Percentiles rank a stretch among this genome's conserved stretches.
These are phyloP conservation scores for Equus przewalskii DNA, from an alignment of 2,113 vertebrate genomes.

Conservation along the genomic window DNA sequence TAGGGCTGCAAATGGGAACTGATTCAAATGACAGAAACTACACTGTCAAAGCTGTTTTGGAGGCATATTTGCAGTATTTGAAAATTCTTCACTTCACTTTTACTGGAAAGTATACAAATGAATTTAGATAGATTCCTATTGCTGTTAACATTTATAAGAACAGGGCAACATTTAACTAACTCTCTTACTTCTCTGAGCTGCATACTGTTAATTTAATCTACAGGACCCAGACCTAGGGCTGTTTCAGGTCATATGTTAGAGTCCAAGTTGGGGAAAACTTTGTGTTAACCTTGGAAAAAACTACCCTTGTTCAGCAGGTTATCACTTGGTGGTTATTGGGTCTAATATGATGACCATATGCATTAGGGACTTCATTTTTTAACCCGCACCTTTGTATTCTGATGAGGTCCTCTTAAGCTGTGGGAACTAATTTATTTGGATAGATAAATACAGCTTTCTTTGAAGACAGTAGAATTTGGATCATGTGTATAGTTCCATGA, in stretches of 20 bases:
- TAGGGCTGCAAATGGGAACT: slow-evolving; percentile 29
- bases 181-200: slow-evolving; percentile 27
- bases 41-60: slow-evolving; percentile 18
- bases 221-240: neutral
- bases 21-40: slow-evolving; percentile 54
- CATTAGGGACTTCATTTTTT: slow-evolving; percentile 21
- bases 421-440: slow-evolving; percentile 48
- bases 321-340: neutral
- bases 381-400: slow-evolving; percentile 36
- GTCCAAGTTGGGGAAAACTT: neutral
- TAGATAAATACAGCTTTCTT: slow-evolving; percentile 62
- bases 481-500: neutral
- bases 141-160: slow-evolving; percentile 35
- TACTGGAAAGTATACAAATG: neutral
- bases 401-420: neutral
- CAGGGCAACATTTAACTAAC: neutral
- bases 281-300: slow-evolving; percentile 44
- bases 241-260: slow-evolving; percentile 36
- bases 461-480: slow-evolving; percentile 54
- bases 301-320: neutral
- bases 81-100: slow-evolving; percentile 39
- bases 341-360: neutral
- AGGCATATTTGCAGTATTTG: slow-evolving; percentile 3
- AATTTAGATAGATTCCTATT: slow-evolving; percentile 29
- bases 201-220: neutral